Evolutionary conservation across 2,888 invertebrate genomes (phyloP), one percentile per base, ranked within the genome.

Genomic region (Pomacea canaliculata): DNA sequence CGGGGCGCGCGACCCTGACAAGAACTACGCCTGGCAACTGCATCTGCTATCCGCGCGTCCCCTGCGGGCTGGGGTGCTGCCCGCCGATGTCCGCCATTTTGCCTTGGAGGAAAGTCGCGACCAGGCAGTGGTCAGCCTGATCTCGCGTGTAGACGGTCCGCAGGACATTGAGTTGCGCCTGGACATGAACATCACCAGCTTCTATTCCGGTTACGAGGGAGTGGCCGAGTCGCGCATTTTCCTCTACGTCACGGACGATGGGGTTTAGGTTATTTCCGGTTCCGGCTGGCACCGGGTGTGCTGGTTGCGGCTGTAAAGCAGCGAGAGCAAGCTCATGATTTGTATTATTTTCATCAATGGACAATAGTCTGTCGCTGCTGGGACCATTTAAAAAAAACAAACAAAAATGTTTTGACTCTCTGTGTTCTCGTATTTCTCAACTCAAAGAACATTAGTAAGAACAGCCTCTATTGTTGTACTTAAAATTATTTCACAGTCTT

Each of bases 101-200:
- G 84, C 90, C n/a, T 86, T 92, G 62, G 82, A 81, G 71, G 79
- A 84, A 56, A 83, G 87, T 59, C 85, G 83, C 27, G 90, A 91
- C 82, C 88, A 89, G 89, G 96, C 95, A 0, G 93, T 95, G 7
- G 93, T 97, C n/a, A 93, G 94, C 0, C 90, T 98, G 65, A 93
- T 94, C 13, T 92, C 93, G 77, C 93, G 94, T 0, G 93, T 98
- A 1, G 93, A 94, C 80, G 97, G 97, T 0, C 97, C 97, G 0
- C 97, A 98, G 90, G 97, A 97, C 86, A 94, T 97, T 82, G 96
- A 97, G 85, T 91, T 98, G 59, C 95, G 96, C 85, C 92, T 98
- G 51, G 94, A 94, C 80, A 97, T 97, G 96, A 95, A 95, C 76
- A 89, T 92, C 48, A 84, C 83, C 48, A 85, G 85, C 70, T 73